phyloP scores from a whole-genome alignment of 2,113 vertebrate species.

The Ammodytes dubius region DNA sequence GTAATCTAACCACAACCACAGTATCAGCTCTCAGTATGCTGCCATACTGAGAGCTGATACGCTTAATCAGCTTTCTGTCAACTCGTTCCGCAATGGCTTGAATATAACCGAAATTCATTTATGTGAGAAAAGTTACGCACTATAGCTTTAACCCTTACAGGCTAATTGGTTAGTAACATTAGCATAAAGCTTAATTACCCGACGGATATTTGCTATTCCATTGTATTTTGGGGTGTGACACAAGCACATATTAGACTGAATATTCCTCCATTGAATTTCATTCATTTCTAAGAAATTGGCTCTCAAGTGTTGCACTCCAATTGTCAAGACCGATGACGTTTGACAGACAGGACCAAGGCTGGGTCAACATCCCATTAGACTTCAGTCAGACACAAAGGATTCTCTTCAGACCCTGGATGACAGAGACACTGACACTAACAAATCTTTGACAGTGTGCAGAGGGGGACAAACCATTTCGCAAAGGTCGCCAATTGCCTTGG shows the following conservation, averaged over 20 bases:
- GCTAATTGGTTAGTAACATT: conserved; percentile 41
- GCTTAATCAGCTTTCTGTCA: too few relatives aligned
- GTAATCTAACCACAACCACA: not conserved
- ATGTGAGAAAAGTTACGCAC: too few relatives aligned
- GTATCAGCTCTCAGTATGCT: too few relatives aligned
- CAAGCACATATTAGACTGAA: not conserved
- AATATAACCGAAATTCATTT: too few relatives aligned
- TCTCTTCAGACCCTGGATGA: conserved; percentile 32
- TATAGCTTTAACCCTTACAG: conserved; percentile 35
- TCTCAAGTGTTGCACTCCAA: conserved; percentile 16
- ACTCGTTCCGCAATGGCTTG: too few relatives aligned
- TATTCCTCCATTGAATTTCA: not conserved
- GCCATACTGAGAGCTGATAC: too few relatives aligned
- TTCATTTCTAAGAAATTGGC: conserved; percentile 10
- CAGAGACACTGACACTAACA: conserved; percentile 42
- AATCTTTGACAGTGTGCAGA: conserved; percentile 42
- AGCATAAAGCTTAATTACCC: conserved; percentile 49
- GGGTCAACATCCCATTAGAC: conserved; percentile 70
- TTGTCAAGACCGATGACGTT: conserved; percentile 57
- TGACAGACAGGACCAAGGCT: conserved; percentile 58
- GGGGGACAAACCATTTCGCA: too few relatives aligned
- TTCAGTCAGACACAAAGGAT: conserved; percentile 42
- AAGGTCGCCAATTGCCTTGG: too few relatives aligned
- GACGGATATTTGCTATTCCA: conserved; percentile 35
- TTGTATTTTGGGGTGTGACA: conserved; percentile 14